These are phyloP conservation scores for Accipiter cooperii DNA, from an alignment of 2,113 vertebrate genomes.

Conservation along the genomic window DNA sequence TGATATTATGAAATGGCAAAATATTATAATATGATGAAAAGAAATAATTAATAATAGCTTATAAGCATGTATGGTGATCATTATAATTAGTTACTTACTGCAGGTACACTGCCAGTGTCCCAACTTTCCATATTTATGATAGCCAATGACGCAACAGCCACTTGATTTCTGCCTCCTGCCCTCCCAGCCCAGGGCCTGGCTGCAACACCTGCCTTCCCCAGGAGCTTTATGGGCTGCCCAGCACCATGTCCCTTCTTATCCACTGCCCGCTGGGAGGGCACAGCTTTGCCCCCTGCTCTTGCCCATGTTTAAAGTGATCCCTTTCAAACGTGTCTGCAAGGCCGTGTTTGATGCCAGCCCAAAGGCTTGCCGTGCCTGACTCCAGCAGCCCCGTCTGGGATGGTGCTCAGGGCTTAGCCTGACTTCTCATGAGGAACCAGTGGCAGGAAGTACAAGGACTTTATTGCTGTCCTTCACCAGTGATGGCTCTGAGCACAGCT, in stretches of 20 bases:
- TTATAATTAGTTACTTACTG: constrained; percentile 1
- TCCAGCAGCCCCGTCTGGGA: background rate
- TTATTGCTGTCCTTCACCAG: background rate
- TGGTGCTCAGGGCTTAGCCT: background rate
- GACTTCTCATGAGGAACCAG: background rate
- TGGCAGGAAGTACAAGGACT: background rate
- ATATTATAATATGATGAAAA: background rate
- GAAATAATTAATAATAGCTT: constrained; percentile 2
- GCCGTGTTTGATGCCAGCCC: background rate
- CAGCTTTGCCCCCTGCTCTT: background rate
- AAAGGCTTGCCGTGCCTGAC: background rate
- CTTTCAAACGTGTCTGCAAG: background rate
- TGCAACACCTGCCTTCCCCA: background rate
- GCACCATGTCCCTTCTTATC: background rate
- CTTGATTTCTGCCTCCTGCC: background rate
- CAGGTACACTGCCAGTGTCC: background rate
- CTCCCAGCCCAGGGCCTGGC: background rate
- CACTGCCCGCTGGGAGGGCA: background rate
- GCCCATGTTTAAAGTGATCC: background rate
- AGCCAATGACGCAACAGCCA: background rate
- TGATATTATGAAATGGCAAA: constrained; percentile 6
- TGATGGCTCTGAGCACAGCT: background rate
- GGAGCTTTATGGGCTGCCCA: background rate
- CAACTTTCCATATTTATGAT: background rate
- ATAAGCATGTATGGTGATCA: background rate